Percentiles rank a stretch among this genome's conserved stretches.
Evolutionary conservation across 2,888 invertebrate genomes (phyloP).

Genomic region (Deilephila porcellus): DNA sequence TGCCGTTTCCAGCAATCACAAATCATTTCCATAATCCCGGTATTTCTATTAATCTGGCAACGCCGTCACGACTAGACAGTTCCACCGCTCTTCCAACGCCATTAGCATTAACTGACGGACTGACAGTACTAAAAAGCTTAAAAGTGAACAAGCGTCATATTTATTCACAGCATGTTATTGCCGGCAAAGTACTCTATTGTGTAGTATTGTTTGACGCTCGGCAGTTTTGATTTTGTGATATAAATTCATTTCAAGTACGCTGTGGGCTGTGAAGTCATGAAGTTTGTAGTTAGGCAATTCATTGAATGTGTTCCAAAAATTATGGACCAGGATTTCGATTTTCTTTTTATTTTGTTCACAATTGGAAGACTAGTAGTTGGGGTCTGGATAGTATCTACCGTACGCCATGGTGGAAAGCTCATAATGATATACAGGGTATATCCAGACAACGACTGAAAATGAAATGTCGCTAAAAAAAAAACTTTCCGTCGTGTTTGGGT

Average conservation of each 20-base stretch:
- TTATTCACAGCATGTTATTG: constrained; percentile 13
- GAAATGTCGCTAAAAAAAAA: too few relatives aligned
- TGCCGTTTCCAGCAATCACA: neutral
- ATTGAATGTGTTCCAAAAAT: too few relatives aligned
- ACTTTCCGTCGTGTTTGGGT: too few relatives aligned
- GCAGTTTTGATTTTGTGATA: neutral
- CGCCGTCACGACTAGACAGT: constrained; percentile 37
- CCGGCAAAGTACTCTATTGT: constrained; percentile 17
- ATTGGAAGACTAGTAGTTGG: too few relatives aligned
- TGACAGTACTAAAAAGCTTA: constrained; percentile 39
- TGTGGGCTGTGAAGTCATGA: neutral
- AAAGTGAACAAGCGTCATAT: constrained; percentile 29
- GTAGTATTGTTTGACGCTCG: neutral
- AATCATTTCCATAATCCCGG: neutral
- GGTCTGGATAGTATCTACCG: too few relatives aligned
- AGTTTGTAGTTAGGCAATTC: too few relatives aligned
- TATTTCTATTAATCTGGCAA: constrained; percentile 21
- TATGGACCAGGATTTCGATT: too few relatives aligned
- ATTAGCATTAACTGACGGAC: constrained; percentile 45
- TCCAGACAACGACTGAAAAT: too few relatives aligned
- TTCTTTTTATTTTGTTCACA: too few relatives aligned
- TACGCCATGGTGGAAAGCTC: too few relatives aligned
- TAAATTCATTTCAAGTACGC: neutral
- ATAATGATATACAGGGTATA: too few relatives aligned
- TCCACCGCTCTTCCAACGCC: constrained; percentile 39